Base-by-base conservation (phyloP, 2,113 vertebrate genomes). In the Meleagris gallopavo region DNA sequence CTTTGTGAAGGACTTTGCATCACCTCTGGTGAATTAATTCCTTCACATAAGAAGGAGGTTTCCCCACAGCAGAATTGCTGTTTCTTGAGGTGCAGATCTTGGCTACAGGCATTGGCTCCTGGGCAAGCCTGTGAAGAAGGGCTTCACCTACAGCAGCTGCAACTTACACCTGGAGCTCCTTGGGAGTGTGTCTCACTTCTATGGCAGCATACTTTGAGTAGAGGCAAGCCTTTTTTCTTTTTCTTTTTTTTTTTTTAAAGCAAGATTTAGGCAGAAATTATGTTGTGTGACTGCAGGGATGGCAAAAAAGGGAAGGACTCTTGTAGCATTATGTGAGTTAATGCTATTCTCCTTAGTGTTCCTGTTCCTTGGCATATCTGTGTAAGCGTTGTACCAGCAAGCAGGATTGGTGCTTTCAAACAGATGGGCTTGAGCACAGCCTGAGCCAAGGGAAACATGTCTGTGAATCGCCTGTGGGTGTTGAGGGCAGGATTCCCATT, bases 381-480 rank as follows among this genome's bases (percentile, higher is more conserved):
- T 38, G 50, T 64, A 52, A 87, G 80, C 10, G 0, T 7, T 64
- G 78, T 78, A 78, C 13, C 22, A 91, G 74, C 66, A 76, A 92
- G 46, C 64, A 86, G 83, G 58, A 61, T 75, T 19, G 65, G n/a
- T 74, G 79, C 62, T 82, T 74, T 83, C 58, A 40, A 36, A 91
- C 67, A 91, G 64, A 89, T 89, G 82, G 76, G 71, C 90, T 78
- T 76, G 66, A 83, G 55, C 57, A 77, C 74, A 79, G 73, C 13
- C 78, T 83, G 79, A 96, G 72, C 74, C 81, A 91, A 64, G 67
- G 46, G 48, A 84, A 45, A 60, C 25, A 43, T 50, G 27, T 29
- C 60, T 80, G 43, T 69, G 85, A 77, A 62, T 94, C 66, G 62
- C 62, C 78, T 67, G 73, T 67, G 88, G 58, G 45, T 81, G 41